phyloP scores from a whole-genome alignment of 2,888 invertebrate genomes.

The Drepanosiphum platanoidis region DNA sequence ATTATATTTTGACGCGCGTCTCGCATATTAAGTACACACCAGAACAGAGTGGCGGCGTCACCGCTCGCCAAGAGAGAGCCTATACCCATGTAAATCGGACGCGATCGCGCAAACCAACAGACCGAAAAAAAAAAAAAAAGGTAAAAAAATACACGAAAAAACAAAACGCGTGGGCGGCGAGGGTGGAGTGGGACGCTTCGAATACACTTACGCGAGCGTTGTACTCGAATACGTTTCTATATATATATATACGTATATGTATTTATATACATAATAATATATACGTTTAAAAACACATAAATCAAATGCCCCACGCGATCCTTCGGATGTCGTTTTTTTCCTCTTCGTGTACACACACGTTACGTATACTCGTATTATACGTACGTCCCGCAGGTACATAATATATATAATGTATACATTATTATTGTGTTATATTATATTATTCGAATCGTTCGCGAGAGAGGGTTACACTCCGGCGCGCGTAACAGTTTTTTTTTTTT shows the following conservation, averaged over 20 bases:
- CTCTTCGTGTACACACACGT: background rate
- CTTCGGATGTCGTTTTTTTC: background rate
- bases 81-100: background rate
- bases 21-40: too few species aligned
- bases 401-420: too few species aligned
- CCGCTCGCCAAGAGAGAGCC: background rate
- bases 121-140: background rate
- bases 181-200: background rate
- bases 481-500: background rate
- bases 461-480: background rate
- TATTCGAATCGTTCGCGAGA: background rate
- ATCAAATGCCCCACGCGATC: constrained; percentile 28
- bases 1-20: too few species aligned
- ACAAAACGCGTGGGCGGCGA: background rate
- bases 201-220: background rate
- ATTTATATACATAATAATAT: background rate
- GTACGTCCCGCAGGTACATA: too few species aligned
- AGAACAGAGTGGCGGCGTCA: too few species aligned
- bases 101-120: background rate
- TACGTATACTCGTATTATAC: background rate
- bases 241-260: background rate
- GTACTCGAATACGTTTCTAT: background rate
- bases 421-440: background rate
- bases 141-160: too few species aligned
- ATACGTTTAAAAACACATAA: constrained; percentile 38